Evolutionary conservation across 1,140 invertebrate species (phyloP).

Genomic region (Tenebrio molitor): DNA sequence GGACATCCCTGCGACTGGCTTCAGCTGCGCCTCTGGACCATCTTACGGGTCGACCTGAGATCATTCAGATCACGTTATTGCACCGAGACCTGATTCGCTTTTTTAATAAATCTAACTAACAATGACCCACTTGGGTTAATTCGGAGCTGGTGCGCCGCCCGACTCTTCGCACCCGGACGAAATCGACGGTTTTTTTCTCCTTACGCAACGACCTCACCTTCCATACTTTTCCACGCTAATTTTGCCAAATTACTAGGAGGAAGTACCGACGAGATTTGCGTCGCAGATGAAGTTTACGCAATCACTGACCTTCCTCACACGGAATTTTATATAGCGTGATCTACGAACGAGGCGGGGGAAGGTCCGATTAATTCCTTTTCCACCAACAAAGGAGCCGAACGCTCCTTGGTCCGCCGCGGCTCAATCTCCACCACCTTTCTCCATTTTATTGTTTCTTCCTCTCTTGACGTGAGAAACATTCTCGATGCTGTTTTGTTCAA

Average conservation of each 20-base stretch:
- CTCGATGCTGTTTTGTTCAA: too few species aligned
- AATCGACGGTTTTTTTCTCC: neutral
- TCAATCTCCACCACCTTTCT: too few species aligned
- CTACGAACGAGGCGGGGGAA: neutral
- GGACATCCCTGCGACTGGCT: conserved; percentile 22
- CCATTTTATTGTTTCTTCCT: too few species aligned
- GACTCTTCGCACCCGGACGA: neutral
- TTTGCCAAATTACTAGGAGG: neutral
- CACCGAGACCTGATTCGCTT: conserved; percentile 20
- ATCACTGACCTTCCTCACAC: conserved; percentile 17
- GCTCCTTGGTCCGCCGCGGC: too few species aligned
- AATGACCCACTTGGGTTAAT: conserved; percentile 18
- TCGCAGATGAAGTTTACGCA: neutral
- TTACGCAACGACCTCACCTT: neutral
- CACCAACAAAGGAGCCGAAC: too few species aligned
- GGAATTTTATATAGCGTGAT: conserved; percentile 18
- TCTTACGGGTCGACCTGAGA: conserved; percentile 18
- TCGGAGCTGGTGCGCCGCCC: neutral
- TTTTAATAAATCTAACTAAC: conserved; percentile 13
- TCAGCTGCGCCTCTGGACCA: conserved; percentile 9
- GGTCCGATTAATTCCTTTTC: too few species aligned
- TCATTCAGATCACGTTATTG: neutral
- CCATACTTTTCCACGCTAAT: neutral
- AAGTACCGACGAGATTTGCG: neutral
- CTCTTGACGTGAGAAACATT: too few species aligned